Percentiles rank a stretch among this genome's conserved stretches.
Evolutionary conservation across 2,797 vertebrate species (phyloP).

Genomic region (Trematomus bernacchii): DNA sequence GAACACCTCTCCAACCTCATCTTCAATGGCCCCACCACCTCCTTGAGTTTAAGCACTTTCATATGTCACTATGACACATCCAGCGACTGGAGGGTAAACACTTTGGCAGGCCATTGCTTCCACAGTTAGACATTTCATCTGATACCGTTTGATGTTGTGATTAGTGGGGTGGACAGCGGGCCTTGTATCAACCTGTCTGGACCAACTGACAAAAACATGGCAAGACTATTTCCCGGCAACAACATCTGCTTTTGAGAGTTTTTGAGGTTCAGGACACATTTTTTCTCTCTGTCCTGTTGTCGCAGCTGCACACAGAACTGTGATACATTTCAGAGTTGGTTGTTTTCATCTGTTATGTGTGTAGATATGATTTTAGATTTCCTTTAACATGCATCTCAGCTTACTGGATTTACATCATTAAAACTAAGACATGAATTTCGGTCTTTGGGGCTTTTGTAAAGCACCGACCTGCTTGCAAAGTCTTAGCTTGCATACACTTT

Average conservation of each 20-base stretch:
- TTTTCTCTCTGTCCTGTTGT: slow-evolving; percentile 8
- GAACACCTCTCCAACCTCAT: slow-evolving; percentile 63
- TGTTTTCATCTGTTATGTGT: slow-evolving; percentile 19
- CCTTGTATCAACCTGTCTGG: slow-evolving; percentile 41
- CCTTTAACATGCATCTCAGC: slow-evolving; percentile 36
- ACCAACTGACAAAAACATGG: slow-evolving; percentile 41
- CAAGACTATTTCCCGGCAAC: neutral
- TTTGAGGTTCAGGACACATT: slow-evolving; percentile 22
- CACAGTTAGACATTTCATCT: slow-evolving; percentile 47
- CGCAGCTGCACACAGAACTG: neutral
- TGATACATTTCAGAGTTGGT: neutral
- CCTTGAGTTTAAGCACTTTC: slow-evolving; percentile 70
- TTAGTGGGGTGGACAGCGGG: slow-evolving; percentile 34
- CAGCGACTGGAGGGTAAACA: slow-evolving; percentile 70
- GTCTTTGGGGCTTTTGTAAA: neutral
- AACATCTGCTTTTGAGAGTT: slow-evolving; percentile 14
- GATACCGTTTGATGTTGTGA: slow-evolving; percentile 54
- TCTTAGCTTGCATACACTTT: too few species aligned
- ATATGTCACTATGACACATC: slow-evolving; percentile 80
- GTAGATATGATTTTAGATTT: slow-evolving; percentile 9
- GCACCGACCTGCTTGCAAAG: too few species aligned
- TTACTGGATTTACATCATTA: slow-evolving; percentile 28
- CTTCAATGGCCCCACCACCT: slow-evolving; percentile 45
- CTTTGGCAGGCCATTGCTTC: slow-evolving; percentile 46
- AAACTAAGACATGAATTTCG: slow-evolving; percentile 20